Evolutionary conservation across 2,797 vertebrate species (phyloP).

Genomic region (Danio aesculapii): DNA sequence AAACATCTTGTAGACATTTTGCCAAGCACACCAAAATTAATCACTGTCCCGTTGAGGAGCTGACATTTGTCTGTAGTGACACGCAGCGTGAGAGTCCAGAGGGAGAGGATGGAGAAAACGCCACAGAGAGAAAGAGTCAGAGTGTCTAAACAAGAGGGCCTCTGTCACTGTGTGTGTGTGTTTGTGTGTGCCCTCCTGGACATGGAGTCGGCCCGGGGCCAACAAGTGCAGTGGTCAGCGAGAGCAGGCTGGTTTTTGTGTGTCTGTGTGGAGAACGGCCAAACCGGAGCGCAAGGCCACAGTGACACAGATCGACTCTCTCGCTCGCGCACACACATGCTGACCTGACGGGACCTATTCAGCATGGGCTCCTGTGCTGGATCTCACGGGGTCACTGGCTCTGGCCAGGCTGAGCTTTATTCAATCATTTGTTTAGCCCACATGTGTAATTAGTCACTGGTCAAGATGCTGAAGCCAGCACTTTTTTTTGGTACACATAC

Average conservation of each 20-base stretch:
- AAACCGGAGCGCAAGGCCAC: conserved; percentile 75
- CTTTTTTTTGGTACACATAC: conserved; percentile 1
- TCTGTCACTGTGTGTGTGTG: conserved; percentile 70
- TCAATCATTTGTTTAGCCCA: conserved; percentile 56
- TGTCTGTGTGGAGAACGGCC: conserved; percentile 71
- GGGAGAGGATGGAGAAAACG: conserved; percentile 64
- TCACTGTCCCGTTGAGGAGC: conserved; percentile 78
- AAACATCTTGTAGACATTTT: conserved; percentile 83
- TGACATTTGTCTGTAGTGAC: conserved; percentile 81
- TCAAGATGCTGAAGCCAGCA: conserved; percentile 39
- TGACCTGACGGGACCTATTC: conserved; percentile 76
- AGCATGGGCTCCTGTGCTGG: conserved; percentile 73
- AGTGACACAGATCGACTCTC: conserved; percentile 44
- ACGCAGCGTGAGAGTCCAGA: conserved; percentile 75
- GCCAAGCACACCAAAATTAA: conserved; percentile 81
- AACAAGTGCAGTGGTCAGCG: conserved; percentile 75
- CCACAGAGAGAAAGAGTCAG: conserved; percentile 50
- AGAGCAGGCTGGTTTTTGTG: conserved; percentile 71
- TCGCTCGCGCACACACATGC: conserved; percentile 63
- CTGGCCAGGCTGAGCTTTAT: conserved; percentile 54
- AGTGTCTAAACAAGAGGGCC: conserved; percentile 72
- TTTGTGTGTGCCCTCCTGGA: conserved; percentile 70
- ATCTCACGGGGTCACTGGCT: conserved; percentile 68
- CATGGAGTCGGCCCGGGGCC: conserved; percentile 72
- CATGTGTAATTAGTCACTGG: conserved; percentile 51